Conservation (phyloP, 2,797 vertebrate species). For the Phalloptychus januarius region DNA sequence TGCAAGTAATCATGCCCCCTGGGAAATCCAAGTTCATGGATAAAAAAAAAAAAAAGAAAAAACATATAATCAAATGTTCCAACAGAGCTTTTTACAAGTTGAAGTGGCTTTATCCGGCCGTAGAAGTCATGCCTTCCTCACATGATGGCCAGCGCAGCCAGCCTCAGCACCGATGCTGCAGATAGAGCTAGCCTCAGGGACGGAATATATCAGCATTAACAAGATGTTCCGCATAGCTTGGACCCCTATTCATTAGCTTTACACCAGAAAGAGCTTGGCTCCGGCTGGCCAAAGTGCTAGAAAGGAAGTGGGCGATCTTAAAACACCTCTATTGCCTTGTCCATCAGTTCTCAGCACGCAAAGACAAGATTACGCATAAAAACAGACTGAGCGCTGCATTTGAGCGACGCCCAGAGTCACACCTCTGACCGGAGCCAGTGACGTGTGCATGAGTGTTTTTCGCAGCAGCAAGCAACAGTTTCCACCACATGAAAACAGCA, state of each 20-base stretch:
- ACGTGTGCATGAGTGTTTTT: not conserved
- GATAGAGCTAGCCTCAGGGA: constrained; percentile 27
- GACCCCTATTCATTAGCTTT: constrained; percentile 38
- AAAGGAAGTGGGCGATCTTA: constrained; percentile 28
- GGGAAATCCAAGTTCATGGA: not conserved
- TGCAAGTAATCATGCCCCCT: not conserved
- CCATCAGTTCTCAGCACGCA: constrained; percentile 58
- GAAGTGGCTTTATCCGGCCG: constrained; percentile 23
- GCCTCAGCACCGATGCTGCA: constrained; percentile 33
- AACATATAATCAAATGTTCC: constrained; percentile 24
- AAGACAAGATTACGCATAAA: constrained; percentile 63
- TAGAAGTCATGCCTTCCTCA: constrained; percentile 49
- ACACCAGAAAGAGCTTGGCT: constrained; percentile 37
- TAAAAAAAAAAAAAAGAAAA: constrained; percentile 4
- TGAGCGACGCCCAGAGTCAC: constrained; percentile 15
- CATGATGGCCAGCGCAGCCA: constrained; percentile 46
- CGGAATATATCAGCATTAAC: constrained; percentile 37
- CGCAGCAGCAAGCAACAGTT: constrained; percentile 34
- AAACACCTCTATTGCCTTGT: constrained; percentile 58
- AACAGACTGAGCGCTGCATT: constrained; percentile 17
- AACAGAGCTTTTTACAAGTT: constrained; percentile 26
- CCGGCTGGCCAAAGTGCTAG: constrained; percentile 21
- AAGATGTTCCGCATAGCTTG: constrained; percentile 33
- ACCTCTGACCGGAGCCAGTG: constrained; percentile 38
- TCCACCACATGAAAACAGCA: constrained; percentile 7